These are phyloP conservation scores for Yponomeuta evonymella DNA, from an alignment of 2,888 invertebrate species.

Conservation along the genomic window DNA sequence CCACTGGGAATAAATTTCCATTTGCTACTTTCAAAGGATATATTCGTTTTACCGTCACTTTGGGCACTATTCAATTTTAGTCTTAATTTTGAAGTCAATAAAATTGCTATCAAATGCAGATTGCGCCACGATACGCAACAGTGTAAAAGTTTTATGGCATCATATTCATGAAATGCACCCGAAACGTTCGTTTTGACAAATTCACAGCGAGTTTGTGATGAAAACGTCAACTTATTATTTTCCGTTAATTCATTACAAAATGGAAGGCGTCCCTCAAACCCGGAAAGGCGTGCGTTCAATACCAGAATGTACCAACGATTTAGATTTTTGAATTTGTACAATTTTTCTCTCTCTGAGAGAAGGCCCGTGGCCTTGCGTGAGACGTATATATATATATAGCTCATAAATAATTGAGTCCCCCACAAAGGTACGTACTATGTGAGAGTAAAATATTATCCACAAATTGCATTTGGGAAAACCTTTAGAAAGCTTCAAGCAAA, in stretches of 20 bases:
- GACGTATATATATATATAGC: not conserved
- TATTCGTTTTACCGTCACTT: not conserved
- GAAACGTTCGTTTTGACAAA: too few species aligned
- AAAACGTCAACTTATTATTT: too few species aligned
- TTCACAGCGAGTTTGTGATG: too few species aligned
- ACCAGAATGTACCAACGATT: too few species aligned
- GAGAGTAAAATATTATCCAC: not conserved
- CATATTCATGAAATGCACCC: too few species aligned
- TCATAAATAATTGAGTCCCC: not conserved
- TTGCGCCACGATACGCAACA: not conserved
- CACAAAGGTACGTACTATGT: not conserved
- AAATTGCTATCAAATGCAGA: not conserved
- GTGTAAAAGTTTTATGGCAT: too few species aligned
- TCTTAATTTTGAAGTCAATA: not conserved
- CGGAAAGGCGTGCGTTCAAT: too few species aligned
- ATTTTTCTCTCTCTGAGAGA: too few species aligned
- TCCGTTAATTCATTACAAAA: too few species aligned
- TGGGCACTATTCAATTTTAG: not conserved
- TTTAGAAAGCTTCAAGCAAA: not conserved
- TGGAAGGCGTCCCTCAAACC: too few species aligned
- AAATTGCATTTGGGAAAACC: not conserved
- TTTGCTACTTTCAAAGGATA: slow-evolving; percentile 1
- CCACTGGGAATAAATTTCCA: not conserved
- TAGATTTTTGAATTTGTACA: too few species aligned
- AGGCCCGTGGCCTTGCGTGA: too few species aligned